phyloP scores from a whole-genome alignment of 2,797 vertebrate species.

The Eleutherodactylus coqui region DNA sequence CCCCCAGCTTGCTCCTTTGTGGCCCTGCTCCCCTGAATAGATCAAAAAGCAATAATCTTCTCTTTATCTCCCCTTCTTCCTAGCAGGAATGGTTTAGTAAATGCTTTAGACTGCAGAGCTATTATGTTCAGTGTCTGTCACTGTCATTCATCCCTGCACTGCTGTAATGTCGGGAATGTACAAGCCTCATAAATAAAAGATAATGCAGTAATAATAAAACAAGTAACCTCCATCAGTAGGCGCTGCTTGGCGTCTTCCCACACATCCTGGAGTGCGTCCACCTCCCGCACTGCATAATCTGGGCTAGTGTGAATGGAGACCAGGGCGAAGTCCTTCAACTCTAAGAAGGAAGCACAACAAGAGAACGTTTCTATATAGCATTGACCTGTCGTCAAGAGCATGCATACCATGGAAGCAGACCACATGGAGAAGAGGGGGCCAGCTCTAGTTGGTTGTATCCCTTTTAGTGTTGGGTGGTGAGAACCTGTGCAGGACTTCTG shows the following conservation, averaged over 20 bases:
- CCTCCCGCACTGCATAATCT: conserved; percentile 61
- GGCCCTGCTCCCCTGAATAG: conserved; percentile 25
- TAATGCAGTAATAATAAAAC: conserved; percentile 1
- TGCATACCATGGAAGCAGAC: no score
- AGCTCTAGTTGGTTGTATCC: no score
- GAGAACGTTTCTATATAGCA: neutral
- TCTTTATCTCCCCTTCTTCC: neutral
- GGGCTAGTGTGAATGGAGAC: conserved; percentile 62
- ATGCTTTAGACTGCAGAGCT: neutral
- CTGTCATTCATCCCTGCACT: neutral
- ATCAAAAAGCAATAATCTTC: conserved; percentile 13
- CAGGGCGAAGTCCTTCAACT: conserved; percentile 60
- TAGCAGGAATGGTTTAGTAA: neutral
- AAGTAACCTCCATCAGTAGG: conserved; percentile 56
- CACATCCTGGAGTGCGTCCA: conserved; percentile 59
- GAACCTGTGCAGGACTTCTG: no score
- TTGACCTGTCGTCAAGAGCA: no score
- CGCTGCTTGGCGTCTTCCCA: conserved; percentile 62
- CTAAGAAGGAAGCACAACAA: conserved; percentile 8
- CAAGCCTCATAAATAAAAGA: conserved; percentile 32
- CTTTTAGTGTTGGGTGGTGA: no score
- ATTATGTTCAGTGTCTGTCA: conserved; percentile 17
- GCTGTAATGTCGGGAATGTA: conserved; percentile 20
- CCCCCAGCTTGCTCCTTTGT: conserved; percentile 30
- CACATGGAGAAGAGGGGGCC: no score